phyloP scores from a whole-genome alignment of 2,797 vertebrate genomes.

The Galagoides demidoff region DNA sequence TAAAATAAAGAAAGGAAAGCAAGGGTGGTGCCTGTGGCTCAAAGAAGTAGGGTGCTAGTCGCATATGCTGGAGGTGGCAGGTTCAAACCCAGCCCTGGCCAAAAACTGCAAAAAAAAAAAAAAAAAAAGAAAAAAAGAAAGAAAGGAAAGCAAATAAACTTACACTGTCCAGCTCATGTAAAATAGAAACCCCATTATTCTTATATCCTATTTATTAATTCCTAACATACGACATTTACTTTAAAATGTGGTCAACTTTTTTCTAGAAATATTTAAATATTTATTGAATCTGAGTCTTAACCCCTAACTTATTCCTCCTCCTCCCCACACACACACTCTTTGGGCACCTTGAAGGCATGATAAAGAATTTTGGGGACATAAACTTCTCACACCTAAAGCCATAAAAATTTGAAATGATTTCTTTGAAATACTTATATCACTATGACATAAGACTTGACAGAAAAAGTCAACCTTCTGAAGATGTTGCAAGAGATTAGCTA shows the following conservation, averaged over 20 bases:
- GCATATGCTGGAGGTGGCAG: no score
- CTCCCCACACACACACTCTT: neutral
- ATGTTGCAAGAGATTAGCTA: neutral
- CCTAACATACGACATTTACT: neutral
- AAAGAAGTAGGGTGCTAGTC: no score
- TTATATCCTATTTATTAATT: neutral
- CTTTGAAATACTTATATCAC: slow-evolving; percentile 28
- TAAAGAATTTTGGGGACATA: neutral
- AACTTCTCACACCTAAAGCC: neutral
- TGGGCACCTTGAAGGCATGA: neutral
- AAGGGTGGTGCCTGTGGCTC: neutral
- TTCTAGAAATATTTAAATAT: neutral
- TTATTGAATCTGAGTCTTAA: neutral
- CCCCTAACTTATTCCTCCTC: neutral
- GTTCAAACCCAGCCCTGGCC: no score
- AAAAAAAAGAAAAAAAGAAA: no score
- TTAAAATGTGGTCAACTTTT: neutral
- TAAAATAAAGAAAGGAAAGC: neutral
- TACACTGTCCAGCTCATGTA: neutral
- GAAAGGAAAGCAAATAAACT: neutral
- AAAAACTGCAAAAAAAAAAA: no score
- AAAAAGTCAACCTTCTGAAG: slow-evolving; percentile 33
- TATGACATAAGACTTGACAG: neutral
- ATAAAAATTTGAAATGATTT: slow-evolving; percentile 43
- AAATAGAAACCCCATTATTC: neutral